phyloP scores from a whole-genome alignment of 2,113 vertebrate genomes.

The Aptenodytes forsteri region DNA sequence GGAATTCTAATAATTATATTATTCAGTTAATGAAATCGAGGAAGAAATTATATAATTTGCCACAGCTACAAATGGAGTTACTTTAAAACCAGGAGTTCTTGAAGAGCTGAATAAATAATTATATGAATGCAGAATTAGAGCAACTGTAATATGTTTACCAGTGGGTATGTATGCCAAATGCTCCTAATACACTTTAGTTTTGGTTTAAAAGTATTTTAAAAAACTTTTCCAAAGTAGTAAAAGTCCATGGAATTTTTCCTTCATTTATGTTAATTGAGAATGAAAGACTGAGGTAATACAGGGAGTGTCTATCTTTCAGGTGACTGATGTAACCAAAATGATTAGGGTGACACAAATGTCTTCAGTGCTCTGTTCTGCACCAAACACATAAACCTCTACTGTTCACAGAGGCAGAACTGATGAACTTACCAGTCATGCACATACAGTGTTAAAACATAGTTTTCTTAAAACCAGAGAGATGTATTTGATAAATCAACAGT shows the following conservation, averaged over 20 bases:
- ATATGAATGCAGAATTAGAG: not conserved
- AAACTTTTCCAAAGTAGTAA: not conserved
- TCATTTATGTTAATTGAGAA: not conserved
- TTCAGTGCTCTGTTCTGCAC: not conserved
- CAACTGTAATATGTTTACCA: not conserved
- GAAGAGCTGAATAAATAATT: not conserved
- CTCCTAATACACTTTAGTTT: not conserved
- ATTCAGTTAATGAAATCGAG: not conserved
- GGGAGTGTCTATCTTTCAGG: not conserved
- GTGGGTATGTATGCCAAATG: not conserved
- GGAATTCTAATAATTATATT: not conserved
- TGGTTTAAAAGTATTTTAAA: not conserved
- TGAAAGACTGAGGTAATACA: not conserved
- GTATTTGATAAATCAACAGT: not conserved
- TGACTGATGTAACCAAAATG: not conserved
- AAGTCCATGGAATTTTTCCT: not conserved
- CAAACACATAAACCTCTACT: not conserved
- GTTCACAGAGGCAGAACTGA: not conserved
- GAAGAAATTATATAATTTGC: not conserved
- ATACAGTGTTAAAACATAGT: not conserved
- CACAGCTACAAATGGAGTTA: not conserved
- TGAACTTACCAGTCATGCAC: not conserved
- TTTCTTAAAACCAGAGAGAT: not conserved
- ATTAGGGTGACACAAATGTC: not conserved
- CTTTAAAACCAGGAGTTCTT: not conserved